Conservation (phyloP, 2,113 vertebrate species). For the Misgurnus anguillicaudatus region DNA sequence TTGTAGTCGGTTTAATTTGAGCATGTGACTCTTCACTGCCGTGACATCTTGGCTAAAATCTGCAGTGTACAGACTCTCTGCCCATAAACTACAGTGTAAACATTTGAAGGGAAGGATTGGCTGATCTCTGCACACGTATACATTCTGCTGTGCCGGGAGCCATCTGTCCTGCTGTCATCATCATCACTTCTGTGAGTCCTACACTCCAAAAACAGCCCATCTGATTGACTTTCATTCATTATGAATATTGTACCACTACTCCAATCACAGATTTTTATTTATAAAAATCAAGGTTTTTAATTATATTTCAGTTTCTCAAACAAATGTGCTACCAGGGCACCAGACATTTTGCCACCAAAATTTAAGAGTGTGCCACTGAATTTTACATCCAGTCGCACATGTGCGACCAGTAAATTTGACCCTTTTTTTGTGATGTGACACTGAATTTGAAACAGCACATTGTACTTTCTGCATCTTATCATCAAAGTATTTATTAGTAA, state of each 20-base stretch:
- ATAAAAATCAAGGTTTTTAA: not conserved
- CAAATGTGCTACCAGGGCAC: too few relatives aligned
- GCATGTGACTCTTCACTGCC: not conserved
- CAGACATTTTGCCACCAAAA: too few relatives aligned
- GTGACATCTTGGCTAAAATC: too few relatives aligned
- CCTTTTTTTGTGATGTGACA: too few relatives aligned
- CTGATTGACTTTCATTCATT: not conserved
- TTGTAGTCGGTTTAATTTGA: not conserved
- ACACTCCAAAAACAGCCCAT: not conserved
- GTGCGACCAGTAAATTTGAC: too few relatives aligned
- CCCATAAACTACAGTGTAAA: slow-evolving; percentile 16
- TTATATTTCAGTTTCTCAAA: too few relatives aligned
- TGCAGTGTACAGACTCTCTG: not conserved
- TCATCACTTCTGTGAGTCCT: slow-evolving; percentile 25
- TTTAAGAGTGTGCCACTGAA: too few relatives aligned
- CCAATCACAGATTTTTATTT: not conserved
- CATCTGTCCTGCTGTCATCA: slow-evolving; percentile 49
- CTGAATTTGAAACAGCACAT: too few relatives aligned
- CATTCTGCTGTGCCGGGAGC: slow-evolving; percentile 30
- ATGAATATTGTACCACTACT: not conserved
- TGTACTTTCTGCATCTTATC: too few relatives aligned
- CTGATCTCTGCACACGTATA: slow-evolving; percentile 40
- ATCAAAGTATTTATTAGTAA: too few relatives aligned
- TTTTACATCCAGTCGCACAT: too few relatives aligned
- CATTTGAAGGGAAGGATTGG: slow-evolving; percentile 23